These are phyloP conservation scores for Drosophila sechellia DNA, from an alignment of 1,140 invertebrate species.

Conservation along the genomic window DNA sequence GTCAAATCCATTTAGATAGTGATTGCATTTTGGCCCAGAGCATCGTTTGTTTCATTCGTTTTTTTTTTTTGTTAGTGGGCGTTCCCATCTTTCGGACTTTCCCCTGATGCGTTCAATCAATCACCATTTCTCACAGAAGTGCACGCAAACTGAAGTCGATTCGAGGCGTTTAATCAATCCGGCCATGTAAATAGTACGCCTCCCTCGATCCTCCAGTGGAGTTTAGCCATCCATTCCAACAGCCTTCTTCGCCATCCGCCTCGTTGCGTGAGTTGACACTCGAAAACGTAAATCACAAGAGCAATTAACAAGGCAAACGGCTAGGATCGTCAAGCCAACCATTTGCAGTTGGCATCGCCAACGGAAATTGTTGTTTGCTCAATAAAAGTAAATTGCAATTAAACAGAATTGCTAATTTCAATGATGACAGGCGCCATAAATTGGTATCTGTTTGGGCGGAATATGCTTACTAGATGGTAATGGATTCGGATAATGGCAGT, in stretches of 20 bases:
- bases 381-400: slow-evolving; percentile 83
- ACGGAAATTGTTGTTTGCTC: slow-evolving; percentile 77
- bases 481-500: background rate
- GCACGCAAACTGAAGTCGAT: slow-evolving; percentile 35
- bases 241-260: slow-evolving; percentile 26
- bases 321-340: slow-evolving; percentile 50
- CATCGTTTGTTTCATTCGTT: slow-evolving; percentile 14
- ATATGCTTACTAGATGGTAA: slow-evolving; percentile 9
- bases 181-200: slow-evolving; percentile 24
- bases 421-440: slow-evolving; percentile 75
- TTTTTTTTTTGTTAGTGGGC: slow-evolving; percentile 30
- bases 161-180: slow-evolving; percentile 42
- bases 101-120: slow-evolving; percentile 53
- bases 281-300: slow-evolving; percentile 76
- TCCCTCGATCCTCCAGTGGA: background rate
- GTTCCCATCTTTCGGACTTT: slow-evolving; percentile 55
- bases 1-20: slow-evolving; percentile 77
- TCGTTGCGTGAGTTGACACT: slow-evolving; percentile 72
- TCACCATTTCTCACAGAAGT: slow-evolving; percentile 35
- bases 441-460: slow-evolving; percentile 34
- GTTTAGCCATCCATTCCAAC: slow-evolving; percentile 1
- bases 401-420: slow-evolving; percentile 81
- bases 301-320: slow-evolving; percentile 78
- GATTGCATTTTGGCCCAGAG: slow-evolving; percentile 32
- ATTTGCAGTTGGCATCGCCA: slow-evolving; percentile 50